These are phyloP conservation scores for Sterrhoptilus dennistouni DNA, from an alignment of 2,113 vertebrate species.

Conservation along the genomic window DNA sequence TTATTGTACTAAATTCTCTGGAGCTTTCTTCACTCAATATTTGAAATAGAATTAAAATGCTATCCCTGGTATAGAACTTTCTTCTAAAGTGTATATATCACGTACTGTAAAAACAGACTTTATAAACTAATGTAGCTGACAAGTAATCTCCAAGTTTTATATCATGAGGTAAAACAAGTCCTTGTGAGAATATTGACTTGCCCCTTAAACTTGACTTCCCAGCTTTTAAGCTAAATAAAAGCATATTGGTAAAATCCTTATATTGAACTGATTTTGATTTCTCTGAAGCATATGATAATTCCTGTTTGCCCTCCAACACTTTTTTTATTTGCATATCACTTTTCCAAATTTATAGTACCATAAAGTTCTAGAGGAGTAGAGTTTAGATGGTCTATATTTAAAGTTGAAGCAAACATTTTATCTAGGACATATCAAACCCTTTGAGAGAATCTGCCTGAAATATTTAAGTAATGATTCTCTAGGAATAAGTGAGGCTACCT, in stretches of 20 bases:
- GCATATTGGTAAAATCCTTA: background rate
- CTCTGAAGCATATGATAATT: background rate
- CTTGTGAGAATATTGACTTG: background rate
- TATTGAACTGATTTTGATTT: background rate
- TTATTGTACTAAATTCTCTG: conserved; percentile 12
- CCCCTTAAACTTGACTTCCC: background rate
- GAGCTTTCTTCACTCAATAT: background rate
- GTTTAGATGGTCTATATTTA: background rate
- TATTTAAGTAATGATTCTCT: background rate
- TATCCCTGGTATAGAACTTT: background rate
- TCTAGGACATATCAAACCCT: background rate
- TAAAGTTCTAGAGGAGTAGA: background rate
- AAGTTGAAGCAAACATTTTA: background rate
- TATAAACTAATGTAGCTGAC: conserved; percentile 3
- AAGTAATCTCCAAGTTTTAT: background rate
- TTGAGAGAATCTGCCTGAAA: background rate
- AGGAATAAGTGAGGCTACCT: background rate
- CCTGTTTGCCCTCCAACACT: background rate
- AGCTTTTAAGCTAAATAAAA: background rate
- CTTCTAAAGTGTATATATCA: background rate
- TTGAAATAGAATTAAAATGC: conserved; percentile 27
- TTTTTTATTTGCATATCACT: background rate
- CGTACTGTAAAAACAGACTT: background rate
- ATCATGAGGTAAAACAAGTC: conserved; percentile 13
- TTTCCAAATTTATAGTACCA: background rate